These are phyloP conservation scores for Lepus europaeus DNA, from an alignment of 2,113 vertebrate genomes.

Conservation along the genomic window DNA sequence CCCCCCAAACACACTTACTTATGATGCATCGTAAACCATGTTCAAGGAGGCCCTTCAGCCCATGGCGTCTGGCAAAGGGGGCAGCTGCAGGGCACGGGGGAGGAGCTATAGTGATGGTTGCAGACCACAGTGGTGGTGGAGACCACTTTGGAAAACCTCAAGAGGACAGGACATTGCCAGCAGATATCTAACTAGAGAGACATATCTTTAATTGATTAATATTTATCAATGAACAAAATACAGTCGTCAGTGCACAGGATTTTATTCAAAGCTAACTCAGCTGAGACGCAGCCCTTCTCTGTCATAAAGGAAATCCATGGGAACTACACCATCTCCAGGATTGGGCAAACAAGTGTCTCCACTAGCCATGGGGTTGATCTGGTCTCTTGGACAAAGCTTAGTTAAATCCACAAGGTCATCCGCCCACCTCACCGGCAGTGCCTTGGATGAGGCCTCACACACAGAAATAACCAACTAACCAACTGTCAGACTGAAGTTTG, in stretches of 20 bases:
- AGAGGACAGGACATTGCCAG: neutral
- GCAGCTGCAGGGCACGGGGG: neutral
- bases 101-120: neutral
- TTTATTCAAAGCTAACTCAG: slow-evolving; percentile 20
- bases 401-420: neutral
- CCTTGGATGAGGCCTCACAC: neutral
- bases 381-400: neutral
- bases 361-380: neutral
- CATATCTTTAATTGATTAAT: neutral
- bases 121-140: neutral
- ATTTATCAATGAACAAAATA: neutral
- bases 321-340: neutral
- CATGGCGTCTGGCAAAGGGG: neutral
- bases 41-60: neutral
- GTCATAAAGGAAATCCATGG: neutral
- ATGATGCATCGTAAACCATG: neutral
- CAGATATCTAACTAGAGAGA: neutral
- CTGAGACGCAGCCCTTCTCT: neutral
- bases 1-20: neutral
- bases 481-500: neutral
- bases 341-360: neutral
- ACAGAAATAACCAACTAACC: neutral
- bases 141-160: neutral
- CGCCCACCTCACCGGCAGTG: neutral
- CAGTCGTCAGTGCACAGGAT: neutral